Evolutionary conservation across 2,888 invertebrate genomes (phyloP).

Genomic region (Oscheius sp.): DNA sequence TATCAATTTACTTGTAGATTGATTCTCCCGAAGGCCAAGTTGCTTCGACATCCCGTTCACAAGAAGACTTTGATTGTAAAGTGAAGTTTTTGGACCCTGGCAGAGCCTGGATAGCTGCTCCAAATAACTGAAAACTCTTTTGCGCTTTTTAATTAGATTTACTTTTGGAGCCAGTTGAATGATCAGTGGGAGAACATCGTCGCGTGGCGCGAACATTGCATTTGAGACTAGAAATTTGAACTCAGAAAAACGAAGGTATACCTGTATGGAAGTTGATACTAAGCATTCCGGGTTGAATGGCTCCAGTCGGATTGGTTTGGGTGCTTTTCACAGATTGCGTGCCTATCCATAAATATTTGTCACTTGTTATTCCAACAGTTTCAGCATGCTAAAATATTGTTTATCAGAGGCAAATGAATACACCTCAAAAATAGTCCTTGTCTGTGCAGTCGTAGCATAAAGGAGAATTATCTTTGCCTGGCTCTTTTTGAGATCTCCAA

Average conservation of each 20-base stretch:
- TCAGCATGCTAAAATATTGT: conserved; percentile 80
- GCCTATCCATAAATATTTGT: conserved; percentile 96
- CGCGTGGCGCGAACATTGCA: conserved; percentile 68
- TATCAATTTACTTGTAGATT: conserved; percentile 58
- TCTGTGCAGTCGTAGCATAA: conserved; percentile 77
- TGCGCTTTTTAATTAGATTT: not conserved
- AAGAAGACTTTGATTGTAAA: conserved; percentile 64
- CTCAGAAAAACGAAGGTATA: not conserved
- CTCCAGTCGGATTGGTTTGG: conserved; percentile 48
- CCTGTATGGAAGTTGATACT: conserved; percentile 70
- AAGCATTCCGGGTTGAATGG: conserved; percentile 70
- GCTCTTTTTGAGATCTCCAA: conserved; percentile 54
- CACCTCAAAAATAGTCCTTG: conserved; percentile 76
- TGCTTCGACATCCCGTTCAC: conserved; percentile 51
- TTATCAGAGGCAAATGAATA: not conserved
- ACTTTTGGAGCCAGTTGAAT: conserved; percentile 66
- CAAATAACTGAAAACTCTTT: conserved; percentile 54
- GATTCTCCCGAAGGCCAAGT: conserved; percentile 61
- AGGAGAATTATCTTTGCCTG: conserved; percentile 83
- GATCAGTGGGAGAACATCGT: conserved; percentile 65
- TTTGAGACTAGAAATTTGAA: conserved; percentile 51
- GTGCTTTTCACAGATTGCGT: conserved; percentile 80
- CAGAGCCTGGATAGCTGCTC: conserved; percentile 53
- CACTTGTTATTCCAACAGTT: conserved; percentile 83
- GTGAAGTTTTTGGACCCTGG: conserved; percentile 49